Percentiles rank a stretch among this genome's conserved stretches.
These are phyloP conservation scores for Hemiscyllium ocellatum DNA, from an alignment of 2,113 vertebrate species.

Conservation along the genomic window DNA sequence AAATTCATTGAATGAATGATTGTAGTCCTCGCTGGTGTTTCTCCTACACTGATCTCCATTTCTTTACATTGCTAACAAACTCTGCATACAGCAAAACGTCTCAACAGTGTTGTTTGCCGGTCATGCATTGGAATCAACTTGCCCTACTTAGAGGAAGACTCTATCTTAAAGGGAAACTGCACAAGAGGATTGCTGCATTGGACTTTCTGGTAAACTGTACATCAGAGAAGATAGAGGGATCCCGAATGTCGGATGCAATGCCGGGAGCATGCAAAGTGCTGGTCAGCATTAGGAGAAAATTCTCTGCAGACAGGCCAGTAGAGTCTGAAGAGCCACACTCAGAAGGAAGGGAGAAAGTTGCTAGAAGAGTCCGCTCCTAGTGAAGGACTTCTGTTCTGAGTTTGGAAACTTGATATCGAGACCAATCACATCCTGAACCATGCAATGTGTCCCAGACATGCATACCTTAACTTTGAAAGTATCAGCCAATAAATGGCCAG, in stretches of 20 bases:
- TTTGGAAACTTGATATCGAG: neutral
- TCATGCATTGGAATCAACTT: neutral
- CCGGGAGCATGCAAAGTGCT: too few relatives aligned
- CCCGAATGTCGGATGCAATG: neutral
- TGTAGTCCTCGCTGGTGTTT: neutral
- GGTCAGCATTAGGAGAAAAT: neutral
- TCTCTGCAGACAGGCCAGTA: neutral
- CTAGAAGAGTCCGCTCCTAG: neutral
- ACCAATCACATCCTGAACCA: too few relatives aligned
- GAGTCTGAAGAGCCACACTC: neutral
- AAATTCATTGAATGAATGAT: neutral
- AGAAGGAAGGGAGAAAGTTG: neutral
- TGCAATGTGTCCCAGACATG: too few relatives aligned
- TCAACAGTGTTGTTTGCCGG: neutral
- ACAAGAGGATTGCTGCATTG: neutral
- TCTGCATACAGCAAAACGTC: neutral
- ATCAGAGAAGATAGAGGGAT: neutral
- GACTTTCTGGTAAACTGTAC: neutral
- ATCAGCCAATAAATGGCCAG: too few relatives aligned
- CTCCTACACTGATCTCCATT: neutral
- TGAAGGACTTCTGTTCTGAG: neutral
- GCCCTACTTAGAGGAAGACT: neutral
- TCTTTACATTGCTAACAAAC: neutral
- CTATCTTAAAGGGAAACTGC: neutral
- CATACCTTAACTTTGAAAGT: too few relatives aligned